Conservation (phyloP, 2,797 vertebrate species). For the Rhinoraja longicauda region DNA sequence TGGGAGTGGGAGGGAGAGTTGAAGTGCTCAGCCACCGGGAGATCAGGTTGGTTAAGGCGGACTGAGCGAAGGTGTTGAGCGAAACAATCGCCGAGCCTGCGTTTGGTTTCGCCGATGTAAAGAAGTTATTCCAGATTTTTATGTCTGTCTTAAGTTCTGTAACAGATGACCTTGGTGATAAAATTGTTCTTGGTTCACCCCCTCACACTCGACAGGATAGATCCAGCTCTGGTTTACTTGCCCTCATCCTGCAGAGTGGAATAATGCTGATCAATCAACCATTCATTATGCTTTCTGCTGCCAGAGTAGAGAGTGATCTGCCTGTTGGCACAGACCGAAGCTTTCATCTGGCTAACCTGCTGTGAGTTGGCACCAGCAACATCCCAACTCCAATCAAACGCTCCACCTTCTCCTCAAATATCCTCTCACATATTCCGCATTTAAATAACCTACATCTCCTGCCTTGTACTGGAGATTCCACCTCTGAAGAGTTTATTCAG, state of each 20-base stretch:
- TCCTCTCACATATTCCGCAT: not conserved
- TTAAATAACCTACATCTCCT: constrained; percentile 2
- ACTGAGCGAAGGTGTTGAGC: too few relatives aligned
- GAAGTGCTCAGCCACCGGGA: too few relatives aligned
- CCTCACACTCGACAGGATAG: not conserved
- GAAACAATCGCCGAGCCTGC: too few relatives aligned
- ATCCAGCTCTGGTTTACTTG: constrained; percentile 26
- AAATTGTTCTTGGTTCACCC: not conserved
- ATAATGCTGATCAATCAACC: constrained; percentile 28
- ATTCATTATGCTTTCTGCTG: not conserved
- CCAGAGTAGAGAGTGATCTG: not conserved
- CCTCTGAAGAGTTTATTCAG: constrained; percentile 10
- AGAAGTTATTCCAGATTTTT: too few relatives aligned
- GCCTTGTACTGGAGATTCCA: not conserved
- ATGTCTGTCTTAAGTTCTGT: not conserved
- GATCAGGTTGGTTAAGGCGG: too few relatives aligned
- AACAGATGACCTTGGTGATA: constrained; percentile 12
- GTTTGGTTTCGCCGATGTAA: too few relatives aligned
- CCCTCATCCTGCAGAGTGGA: constrained; percentile 17
- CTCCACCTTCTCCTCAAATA: not conserved
- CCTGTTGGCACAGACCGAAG: not conserved
- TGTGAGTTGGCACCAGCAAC: not conserved
- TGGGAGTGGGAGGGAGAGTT: too few relatives aligned
- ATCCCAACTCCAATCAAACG: not conserved
- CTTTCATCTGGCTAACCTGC: not conserved